These are phyloP conservation scores for Dinomys branickii DNA, from an alignment of 2,113 vertebrate species.

Conservation along the genomic window DNA sequence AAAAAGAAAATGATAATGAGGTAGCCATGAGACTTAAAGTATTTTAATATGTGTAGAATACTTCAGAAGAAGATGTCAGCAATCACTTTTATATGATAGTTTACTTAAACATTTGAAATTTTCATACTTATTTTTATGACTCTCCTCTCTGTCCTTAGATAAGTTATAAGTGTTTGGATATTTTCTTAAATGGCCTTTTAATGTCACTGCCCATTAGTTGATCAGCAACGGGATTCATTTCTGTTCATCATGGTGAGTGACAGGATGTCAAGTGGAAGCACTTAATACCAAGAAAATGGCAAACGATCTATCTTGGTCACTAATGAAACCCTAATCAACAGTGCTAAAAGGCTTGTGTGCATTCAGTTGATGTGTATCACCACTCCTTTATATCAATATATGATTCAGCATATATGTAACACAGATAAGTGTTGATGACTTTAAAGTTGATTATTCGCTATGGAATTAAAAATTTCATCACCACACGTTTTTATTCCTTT, in stretches of 20 bases:
- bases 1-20: not conserved
- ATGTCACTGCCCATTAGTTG: constrained; percentile 17
- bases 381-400: not conserved
- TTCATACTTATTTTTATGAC: not conserved
- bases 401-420: not conserved
- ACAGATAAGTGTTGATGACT: not conserved
- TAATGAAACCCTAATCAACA: not conserved
- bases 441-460: not conserved
- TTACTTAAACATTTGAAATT: not conserved
- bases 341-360: not conserved
- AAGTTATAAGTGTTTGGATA: not conserved
- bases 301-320: constrained; percentile 14
- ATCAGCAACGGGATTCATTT: constrained; percentile 22
- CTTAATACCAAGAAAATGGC: constrained; percentile 49
- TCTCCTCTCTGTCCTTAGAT: not conserved
- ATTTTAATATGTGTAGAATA: not conserved
- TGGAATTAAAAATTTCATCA: not conserved
- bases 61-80: not conserved
- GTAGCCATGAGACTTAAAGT: not conserved
- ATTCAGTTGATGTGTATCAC: not conserved
- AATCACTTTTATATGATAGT: not conserved
- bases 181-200: not conserved
- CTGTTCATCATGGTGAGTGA: constrained; percentile 44
- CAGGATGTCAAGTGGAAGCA: constrained; percentile 27
- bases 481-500: not conserved